A percentile compares a stretch with the other conserved stretches of the same genome.
These are phyloP conservation scores for Argentina silus DNA, from an alignment of 2,797 vertebrate species.

Conservation along the genomic window DNA sequence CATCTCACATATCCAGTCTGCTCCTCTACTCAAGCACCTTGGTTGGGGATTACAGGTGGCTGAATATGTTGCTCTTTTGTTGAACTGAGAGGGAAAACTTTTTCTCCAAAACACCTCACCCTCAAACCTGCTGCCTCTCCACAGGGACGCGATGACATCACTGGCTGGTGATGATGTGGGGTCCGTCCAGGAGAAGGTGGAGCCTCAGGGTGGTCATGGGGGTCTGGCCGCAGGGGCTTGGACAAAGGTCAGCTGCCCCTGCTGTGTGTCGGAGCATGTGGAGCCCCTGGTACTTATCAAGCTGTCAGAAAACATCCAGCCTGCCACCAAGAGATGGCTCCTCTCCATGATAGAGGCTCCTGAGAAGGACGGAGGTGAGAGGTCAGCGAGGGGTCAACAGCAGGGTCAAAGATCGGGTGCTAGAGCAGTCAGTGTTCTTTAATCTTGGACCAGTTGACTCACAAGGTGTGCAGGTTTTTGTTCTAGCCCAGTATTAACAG, in stretches of 20 bases:
- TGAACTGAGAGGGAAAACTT: too few relatives aligned
- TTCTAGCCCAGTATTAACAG: too few relatives aligned
- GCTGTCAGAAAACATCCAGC: conserved; percentile 66
- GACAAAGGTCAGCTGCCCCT: conserved; percentile 77
- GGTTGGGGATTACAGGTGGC: too few relatives aligned
- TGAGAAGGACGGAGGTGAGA: conserved; percentile 75
- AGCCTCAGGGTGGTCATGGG: background rate
- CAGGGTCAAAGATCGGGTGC: background rate
- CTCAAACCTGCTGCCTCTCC: background rate
- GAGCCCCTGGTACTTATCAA: conserved; percentile 79
- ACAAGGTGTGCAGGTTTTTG: too few relatives aligned
- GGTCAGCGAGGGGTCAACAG: background rate
- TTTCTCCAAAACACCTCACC: background rate
- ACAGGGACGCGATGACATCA: conserved; percentile 11
- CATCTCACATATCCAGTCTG: too few relatives aligned
- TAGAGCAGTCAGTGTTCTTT: background rate
- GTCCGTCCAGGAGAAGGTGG: conserved; percentile 9
- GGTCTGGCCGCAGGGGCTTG: conserved; percentile 52
- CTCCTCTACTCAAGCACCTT: too few relatives aligned
- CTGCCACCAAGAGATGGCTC: conserved; percentile 80
- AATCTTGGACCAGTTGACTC: too few relatives aligned
- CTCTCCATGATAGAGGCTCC: conserved; percentile 70
- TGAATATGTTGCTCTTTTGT: too few relatives aligned
- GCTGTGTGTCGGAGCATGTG: conserved; percentile 66
- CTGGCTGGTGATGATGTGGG: conserved; percentile 7